Conservation (phyloP, 2,113 vertebrate species). For the Anseranas semipalmata region DNA sequence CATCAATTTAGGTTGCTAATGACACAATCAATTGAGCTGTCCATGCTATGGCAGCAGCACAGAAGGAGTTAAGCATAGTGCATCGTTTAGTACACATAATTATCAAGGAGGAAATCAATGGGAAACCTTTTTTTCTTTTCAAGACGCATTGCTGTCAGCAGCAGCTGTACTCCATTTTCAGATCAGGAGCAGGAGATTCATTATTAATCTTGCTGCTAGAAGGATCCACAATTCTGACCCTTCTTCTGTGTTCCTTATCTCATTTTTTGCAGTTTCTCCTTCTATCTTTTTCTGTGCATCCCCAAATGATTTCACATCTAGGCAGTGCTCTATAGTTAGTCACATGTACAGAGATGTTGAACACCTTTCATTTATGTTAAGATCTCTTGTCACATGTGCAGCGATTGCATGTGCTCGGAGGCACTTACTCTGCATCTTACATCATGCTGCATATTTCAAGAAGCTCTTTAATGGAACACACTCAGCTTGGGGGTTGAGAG, state of each 20-base stretch:
- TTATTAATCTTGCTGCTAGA: neutral
- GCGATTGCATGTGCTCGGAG: neutral
- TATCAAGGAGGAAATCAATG: neutral
- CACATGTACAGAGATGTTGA: neutral
- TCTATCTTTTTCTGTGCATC: neutral
- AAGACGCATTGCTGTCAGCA: neutral
- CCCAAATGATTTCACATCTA: neutral
- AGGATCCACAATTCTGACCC: neutral
- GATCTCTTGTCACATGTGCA: accelerated
- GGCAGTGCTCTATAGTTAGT: neutral
- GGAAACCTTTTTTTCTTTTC: neutral
- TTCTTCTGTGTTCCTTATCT: neutral
- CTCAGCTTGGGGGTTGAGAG: accelerated
- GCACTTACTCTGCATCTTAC: neutral
- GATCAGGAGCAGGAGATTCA: neutral
- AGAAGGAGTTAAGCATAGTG: neutral
- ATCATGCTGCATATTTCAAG: neutral
- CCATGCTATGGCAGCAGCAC: neutral
- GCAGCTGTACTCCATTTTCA: neutral
- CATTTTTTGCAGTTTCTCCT: neutral
- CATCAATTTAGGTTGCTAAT: too few relatives aligned
- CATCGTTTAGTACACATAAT: accelerated
- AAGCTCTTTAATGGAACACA: neutral
- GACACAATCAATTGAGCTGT: accelerated
- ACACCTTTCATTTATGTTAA: too few relatives aligned